A percentile compares a stretch with the other conserved stretches of the same genome.
Evolutionary conservation across 1,140 invertebrate species (phyloP).

Genomic region (Zaprionus ornatus): DNA sequence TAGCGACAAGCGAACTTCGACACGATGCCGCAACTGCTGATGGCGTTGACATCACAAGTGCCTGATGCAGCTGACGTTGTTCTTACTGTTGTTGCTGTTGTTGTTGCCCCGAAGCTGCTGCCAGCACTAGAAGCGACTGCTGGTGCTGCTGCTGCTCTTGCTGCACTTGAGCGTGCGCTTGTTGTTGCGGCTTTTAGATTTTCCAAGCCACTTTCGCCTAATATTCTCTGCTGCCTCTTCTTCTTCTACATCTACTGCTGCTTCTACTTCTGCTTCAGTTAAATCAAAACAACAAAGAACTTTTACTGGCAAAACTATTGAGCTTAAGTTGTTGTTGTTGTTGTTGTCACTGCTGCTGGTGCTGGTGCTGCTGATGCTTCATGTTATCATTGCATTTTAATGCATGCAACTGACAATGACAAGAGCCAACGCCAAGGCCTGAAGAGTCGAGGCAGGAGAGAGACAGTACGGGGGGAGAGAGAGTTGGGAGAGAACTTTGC

Average conservation of each 20-base stretch:
- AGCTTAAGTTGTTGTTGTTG: constrained; percentile 52
- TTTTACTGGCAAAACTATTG: constrained; percentile 59
- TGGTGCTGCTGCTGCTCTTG: constrained; percentile 30
- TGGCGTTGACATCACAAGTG: constrained; percentile 75
- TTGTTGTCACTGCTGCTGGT: constrained; percentile 20
- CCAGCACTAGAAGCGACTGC: constrained; percentile 8
- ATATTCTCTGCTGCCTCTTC: constrained; percentile 67
- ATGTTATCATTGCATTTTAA: constrained; percentile 79
- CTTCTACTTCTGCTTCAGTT: constrained; percentile 27
- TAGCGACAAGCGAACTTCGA: constrained; percentile 46
- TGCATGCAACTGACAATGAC: constrained; percentile 73
- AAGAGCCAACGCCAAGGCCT: constrained; percentile 8
- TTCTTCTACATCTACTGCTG: neutral
- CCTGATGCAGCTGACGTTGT: constrained; percentile 7
- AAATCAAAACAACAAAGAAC: constrained; percentile 65
- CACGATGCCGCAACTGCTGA: constrained; percentile 50
- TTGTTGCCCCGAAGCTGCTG: constrained; percentile 30
- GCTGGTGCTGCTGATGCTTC: constrained; percentile 18
- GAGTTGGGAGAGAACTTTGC: constrained; percentile 15
- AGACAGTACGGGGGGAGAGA: neutral
- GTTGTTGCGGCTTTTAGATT: constrained; percentile 73
- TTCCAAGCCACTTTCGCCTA: constrained; percentile 76
- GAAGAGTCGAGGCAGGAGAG: neutral
- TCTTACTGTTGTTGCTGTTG: constrained; percentile 20
- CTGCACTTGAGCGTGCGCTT: constrained; percentile 50